A percentile compares a stretch with the other conserved stretches of the same genome.
Evolutionary conservation across 1,140 invertebrate genomes (phyloP).

Genomic region (Drosophila pachea): DNA sequence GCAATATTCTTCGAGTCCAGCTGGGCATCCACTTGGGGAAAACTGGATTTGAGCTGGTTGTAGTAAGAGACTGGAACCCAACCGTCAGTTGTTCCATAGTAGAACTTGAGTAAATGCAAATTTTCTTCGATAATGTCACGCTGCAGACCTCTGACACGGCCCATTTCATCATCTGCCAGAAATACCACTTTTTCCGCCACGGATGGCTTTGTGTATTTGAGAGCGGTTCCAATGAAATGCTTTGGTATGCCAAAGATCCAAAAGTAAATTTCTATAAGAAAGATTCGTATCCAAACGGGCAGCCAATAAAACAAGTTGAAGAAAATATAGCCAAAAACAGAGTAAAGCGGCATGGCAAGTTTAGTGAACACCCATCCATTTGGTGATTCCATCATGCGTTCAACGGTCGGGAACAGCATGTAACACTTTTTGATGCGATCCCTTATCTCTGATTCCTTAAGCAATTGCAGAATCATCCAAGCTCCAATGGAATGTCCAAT

Average conservation of each 20-base stretch:
- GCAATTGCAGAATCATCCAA: slow-evolving; percentile 87
- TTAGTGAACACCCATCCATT: slow-evolving; percentile 84
- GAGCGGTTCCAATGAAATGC: slow-evolving; percentile 77
- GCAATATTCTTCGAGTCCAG: slow-evolving; percentile 83
- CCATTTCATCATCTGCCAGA: slow-evolving; percentile 84
- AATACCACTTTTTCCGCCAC: slow-evolving; percentile 81
- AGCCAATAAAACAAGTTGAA: slow-evolving; percentile 79
- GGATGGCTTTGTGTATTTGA: slow-evolving; percentile 80
- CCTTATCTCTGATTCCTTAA: slow-evolving; percentile 81
- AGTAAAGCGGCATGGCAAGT: slow-evolving; percentile 67
- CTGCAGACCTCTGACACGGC: slow-evolving; percentile 82
- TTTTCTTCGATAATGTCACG: slow-evolving; percentile 80
- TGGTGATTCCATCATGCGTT: slow-evolving; percentile 85
- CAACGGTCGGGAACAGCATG: slow-evolving; percentile 90
- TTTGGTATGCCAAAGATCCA: slow-evolving; percentile 79
- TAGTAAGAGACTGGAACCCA: slow-evolving; percentile 88
- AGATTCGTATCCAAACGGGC: slow-evolving; percentile 80
- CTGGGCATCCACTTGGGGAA: slow-evolving; percentile 83
- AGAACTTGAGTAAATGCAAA: slow-evolving; percentile 84
- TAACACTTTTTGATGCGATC: slow-evolving; percentile 81
- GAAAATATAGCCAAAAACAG: slow-evolving; percentile 69
- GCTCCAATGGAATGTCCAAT: slow-evolving; percentile 92
- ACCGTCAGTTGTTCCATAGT: slow-evolving; percentile 86
- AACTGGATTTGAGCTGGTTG: slow-evolving; percentile 81
- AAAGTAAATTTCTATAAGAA: slow-evolving; percentile 81